phyloP scores from a whole-genome alignment of 92 coral and sea anemone genomes.

The Porites evermanni region DNA sequence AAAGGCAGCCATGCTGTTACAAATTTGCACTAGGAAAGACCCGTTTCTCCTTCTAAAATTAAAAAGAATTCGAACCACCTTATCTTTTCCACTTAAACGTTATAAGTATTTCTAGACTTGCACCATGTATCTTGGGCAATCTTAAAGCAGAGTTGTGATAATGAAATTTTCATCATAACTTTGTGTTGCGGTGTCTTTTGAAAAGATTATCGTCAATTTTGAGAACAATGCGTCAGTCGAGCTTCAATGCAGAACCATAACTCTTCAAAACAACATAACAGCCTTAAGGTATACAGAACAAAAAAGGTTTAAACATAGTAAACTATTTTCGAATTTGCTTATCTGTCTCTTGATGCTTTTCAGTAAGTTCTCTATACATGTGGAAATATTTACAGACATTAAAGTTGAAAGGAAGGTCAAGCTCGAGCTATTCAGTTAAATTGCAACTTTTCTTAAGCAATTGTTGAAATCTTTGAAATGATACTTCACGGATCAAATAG shows the following conservation, averaged over 20 bases:
- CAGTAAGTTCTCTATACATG: background rate
- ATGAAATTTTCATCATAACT: conserved; percentile 17
- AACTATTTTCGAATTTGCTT: background rate
- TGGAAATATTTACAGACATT: too few species aligned
- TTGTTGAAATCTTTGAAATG: conserved; percentile 19
- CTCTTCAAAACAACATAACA: conserved; percentile 21
- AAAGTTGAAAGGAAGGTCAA: background rate
- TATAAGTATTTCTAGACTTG: background rate
- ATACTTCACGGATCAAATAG: conserved; percentile 28
- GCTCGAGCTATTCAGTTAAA: background rate
- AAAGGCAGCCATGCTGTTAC: background rate
- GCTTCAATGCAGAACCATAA: background rate
- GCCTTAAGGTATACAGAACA: background rate
- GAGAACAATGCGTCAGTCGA: conserved; percentile 10
- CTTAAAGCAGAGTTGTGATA: background rate
- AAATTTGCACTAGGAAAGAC: background rate
- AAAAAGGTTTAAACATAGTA: conserved; percentile 16
- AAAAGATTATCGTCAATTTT: conserved; percentile 22
- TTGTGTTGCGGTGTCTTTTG: conserved; percentile 27
- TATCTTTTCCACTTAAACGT: background rate
- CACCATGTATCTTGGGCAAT: background rate
- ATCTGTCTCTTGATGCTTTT: background rate
- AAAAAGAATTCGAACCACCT: background rate
- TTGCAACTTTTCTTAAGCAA: background rate
- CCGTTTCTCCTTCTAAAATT: conserved; percentile 20